Evolutionary conservation across 2,888 invertebrate species (phyloP).

Genomic region (Eupithecia inturbata): DNA sequence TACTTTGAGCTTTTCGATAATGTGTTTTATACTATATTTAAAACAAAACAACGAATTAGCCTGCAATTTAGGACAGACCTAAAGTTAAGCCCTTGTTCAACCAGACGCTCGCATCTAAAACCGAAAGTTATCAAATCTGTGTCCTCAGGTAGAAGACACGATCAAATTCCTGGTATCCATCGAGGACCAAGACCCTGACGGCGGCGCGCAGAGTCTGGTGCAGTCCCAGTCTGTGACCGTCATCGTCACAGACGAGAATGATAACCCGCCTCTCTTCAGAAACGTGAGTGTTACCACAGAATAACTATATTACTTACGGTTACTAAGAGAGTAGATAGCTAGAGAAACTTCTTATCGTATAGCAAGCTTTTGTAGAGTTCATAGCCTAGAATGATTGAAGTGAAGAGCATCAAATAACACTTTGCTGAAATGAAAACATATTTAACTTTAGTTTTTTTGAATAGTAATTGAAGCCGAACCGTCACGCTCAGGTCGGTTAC

Average conservation of each 20-base stretch:
- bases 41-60: not conserved
- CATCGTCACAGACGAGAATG: constrained; percentile 94
- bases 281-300: constrained; percentile 87
- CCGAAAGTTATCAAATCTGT: not conserved
- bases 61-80: not conserved
- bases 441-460: not conserved
- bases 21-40: not conserved
- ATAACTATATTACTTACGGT: no score
- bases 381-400: not conserved
- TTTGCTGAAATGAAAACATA: not conserved
- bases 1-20: not conserved
- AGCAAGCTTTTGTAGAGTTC: not conserved
- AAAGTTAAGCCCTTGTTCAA: not conserved
- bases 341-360: no score
- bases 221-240: constrained; percentile 89
- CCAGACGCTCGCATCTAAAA: not conserved
- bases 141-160: constrained; percentile 88
- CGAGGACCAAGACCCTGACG: constrained; percentile 87
- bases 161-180: constrained; percentile 92
- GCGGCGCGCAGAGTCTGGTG: constrained; percentile 87
- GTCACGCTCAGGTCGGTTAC: not conserved
- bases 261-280: constrained; percentile 92
- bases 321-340: not conserved
- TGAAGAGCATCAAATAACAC: not conserved
- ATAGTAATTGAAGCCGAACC: not conserved